Conservation (phyloP, 2,888 invertebrate species). For the Drosophila sordidula region DNA sequence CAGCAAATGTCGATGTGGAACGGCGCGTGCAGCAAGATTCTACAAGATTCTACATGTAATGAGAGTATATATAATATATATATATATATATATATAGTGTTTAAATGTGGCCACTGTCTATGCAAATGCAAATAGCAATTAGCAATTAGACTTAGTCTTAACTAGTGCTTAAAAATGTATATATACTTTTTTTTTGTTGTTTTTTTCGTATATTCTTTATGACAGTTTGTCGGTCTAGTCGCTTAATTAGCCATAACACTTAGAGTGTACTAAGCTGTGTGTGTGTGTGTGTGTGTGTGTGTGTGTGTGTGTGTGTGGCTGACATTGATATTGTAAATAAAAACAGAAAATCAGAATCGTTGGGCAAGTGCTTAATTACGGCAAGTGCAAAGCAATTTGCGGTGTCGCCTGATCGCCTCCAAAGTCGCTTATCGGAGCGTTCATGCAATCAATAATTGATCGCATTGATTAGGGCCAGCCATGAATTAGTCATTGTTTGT, state of each 20-base stretch:
- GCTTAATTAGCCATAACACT: constrained; percentile 59
- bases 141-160: constrained; percentile 29
- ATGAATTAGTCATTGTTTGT: constrained; percentile 40
- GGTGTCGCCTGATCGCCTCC: constrained; percentile 64
- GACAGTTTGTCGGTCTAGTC: constrained; percentile 52
- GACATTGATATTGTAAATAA: constrained; percentile 61
- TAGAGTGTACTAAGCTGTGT: constrained; percentile 37
- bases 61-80: not conserved
- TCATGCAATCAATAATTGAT: constrained; percentile 43
- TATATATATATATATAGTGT: not conserved
- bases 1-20: constrained; percentile 16
- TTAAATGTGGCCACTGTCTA: constrained; percentile 5
- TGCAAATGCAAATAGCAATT: constrained; percentile 23
- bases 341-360: constrained; percentile 2
- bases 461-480: constrained; percentile 12
- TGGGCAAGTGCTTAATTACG: constrained; percentile 9
- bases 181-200: not conserved
- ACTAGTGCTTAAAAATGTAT: constrained; percentile 31
- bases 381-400: constrained; percentile 59
- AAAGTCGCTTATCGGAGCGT: constrained; percentile 20
- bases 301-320: not conserved
- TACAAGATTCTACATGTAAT: no score
- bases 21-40: not conserved
- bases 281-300: not conserved
- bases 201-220: constrained; percentile 1